Conservation (phyloP, 2,888 invertebrate species). For the Drosophila gaucha region DNA sequence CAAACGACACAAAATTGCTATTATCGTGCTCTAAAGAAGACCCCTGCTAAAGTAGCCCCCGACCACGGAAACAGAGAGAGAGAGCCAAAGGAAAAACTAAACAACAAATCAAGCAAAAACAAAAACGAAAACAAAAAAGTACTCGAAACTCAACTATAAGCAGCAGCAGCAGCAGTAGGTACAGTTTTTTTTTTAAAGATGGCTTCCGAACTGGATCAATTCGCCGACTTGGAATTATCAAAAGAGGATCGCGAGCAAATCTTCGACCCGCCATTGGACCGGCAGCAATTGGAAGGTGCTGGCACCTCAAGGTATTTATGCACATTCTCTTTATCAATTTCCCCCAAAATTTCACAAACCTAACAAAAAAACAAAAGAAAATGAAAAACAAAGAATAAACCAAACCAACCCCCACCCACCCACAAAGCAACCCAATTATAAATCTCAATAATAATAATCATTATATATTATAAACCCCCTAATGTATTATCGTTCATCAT, state of each 20-base stretch:
- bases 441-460: neutral
- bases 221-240: conserved; percentile 89
- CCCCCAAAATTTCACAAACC: neutral
- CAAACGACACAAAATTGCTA: conserved; percentile 15
- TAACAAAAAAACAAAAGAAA: neutral
- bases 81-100: conserved; percentile 2
- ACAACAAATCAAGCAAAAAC: no score
- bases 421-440: neutral
- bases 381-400: neutral
- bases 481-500: neutral
- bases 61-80: neutral
- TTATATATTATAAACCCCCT: neutral
- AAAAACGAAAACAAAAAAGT: neutral
- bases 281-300: conserved; percentile 85
- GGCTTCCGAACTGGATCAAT: conserved; percentile 86
- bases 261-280: conserved; percentile 87
- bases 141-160: neutral
- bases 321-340: neutral
- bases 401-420: neutral
- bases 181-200: conserved; percentile 66
- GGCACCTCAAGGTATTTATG: conserved; percentile 84
- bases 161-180: conserved; percentile 14
- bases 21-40: conserved; percentile 21
- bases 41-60: conserved; percentile 4
- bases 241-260: conserved; percentile 91